Evolutionary conservation across 2,888 invertebrate species (phyloP).

Genomic region (Rhorus exstirpatorius): DNA sequence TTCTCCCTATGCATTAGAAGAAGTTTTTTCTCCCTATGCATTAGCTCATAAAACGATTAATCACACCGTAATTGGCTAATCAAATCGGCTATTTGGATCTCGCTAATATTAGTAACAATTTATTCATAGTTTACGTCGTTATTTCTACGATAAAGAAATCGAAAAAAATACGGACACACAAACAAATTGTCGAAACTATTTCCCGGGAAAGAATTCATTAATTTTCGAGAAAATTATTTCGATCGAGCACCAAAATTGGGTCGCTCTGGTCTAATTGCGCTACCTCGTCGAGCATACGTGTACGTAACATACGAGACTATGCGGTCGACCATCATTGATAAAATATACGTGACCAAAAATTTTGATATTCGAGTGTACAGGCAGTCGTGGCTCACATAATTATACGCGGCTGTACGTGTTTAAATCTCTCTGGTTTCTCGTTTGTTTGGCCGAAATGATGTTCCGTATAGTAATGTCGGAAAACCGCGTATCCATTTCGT

Average conservation of each 20-base stretch:
- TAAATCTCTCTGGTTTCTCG: not conserved
- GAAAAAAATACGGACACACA: too few species aligned
- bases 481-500: slow-evolving; percentile 47
- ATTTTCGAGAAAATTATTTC: slow-evolving; percentile 9
- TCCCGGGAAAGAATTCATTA: too few species aligned
- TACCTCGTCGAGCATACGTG: not conserved
- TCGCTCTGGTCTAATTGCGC: not conserved
- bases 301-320: slow-evolving; percentile 9
- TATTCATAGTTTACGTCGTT: too few species aligned
- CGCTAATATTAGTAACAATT: too few species aligned
- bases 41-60: too few species aligned
- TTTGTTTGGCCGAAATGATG: not conserved
- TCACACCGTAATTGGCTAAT: too few species aligned
- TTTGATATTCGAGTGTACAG: not conserved
- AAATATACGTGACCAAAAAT: not conserved
- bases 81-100: too few species aligned
- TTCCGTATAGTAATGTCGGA: not conserved
- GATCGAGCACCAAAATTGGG: not conserved
- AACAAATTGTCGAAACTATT: too few species aligned
- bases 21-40: too few species aligned
- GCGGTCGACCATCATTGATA: not conserved
- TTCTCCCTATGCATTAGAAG: too few species aligned
- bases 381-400: not conserved
- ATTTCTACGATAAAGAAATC: too few species aligned
- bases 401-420: not conserved